These are phyloP conservation scores for Pavo muticus DNA, from an alignment of 2,113 vertebrate genomes.

Conservation along the genomic window DNA sequence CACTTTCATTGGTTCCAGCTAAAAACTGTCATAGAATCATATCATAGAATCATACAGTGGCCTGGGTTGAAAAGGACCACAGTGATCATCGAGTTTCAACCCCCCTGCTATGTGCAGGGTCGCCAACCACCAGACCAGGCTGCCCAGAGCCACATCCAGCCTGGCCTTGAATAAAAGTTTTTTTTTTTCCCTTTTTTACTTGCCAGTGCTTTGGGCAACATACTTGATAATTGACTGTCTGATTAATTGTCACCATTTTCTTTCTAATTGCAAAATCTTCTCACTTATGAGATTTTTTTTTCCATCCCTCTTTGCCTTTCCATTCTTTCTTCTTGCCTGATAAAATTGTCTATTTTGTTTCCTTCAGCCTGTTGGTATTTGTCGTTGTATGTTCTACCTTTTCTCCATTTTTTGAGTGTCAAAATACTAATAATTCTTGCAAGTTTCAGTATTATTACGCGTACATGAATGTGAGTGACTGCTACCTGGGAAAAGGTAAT, in stretches of 20 bases:
- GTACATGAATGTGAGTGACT: accelerated
- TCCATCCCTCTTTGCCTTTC: not conserved
- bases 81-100: no score
- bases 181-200: not conserved
- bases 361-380: not conserved
- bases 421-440: not conserved
- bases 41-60: no score
- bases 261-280: not conserved
- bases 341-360: not conserved
- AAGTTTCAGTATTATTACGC: not conserved
- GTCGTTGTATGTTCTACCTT: not conserved
- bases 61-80: no score
- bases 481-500: not conserved
- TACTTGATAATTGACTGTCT: not conserved
- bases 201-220: not conserved
- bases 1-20: not conserved
- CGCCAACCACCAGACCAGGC: no score
- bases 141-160: no score
- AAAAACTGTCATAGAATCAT: not conserved
- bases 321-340: not conserved
- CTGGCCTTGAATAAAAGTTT: no score
- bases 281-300: not conserved
- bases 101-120: no score
- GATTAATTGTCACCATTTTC: not conserved
- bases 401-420: not conserved